Base-by-base conservation (phyloP, 2,888 invertebrate genomes). In the Orthosia cruda region DNA sequence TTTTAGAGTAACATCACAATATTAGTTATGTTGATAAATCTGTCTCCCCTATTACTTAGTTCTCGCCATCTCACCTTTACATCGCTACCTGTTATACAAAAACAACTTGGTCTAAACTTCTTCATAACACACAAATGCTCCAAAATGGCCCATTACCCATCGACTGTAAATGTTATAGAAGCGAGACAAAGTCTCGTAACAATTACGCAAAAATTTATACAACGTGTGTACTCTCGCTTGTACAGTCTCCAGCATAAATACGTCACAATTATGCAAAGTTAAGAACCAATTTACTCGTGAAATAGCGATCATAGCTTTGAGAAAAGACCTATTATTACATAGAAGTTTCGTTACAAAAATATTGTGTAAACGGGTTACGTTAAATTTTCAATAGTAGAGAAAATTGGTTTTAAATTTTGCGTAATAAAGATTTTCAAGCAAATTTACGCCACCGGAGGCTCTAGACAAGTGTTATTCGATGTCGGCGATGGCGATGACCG, bases 181-280 rank as follows among this genome's bases (percentile, higher is more conserved):
- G 57, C 55, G 58, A 69, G 64, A 75, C 72, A 69, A 72, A 63
- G 63, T 66, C 62, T 50, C 71, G 57, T 74, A 84, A 84, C 76
- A 62, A 84, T 66, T 69, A 84, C 74, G 61, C 84, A 81, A 84
- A 84, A 84, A 81, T 81, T 79, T 74, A 86, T 71, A 74, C 65
- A 83, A 50, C 2, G 52, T 63, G 58, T 71, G 40, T 52, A 59
- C 40, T 61, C 15, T 15, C 55, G 32, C 74, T 77, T 74, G 71
- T 76, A 78, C 59, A 59, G 2, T 59, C n/a, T n/a, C 9, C 40
- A 59, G 40, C 32, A n/a, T 40, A 40, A 59, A 59, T 40, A 59
- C n/a, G 58, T 13, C 12, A 58, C 58, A 58, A 13, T 55, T 32
- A 58, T 11, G 32, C 32, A n/a, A 58, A 18, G 40, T 58, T 58